These are phyloP conservation scores for Mastomys coucha DNA, from an alignment of 2,113 vertebrate species.

Conservation along the genomic window DNA sequence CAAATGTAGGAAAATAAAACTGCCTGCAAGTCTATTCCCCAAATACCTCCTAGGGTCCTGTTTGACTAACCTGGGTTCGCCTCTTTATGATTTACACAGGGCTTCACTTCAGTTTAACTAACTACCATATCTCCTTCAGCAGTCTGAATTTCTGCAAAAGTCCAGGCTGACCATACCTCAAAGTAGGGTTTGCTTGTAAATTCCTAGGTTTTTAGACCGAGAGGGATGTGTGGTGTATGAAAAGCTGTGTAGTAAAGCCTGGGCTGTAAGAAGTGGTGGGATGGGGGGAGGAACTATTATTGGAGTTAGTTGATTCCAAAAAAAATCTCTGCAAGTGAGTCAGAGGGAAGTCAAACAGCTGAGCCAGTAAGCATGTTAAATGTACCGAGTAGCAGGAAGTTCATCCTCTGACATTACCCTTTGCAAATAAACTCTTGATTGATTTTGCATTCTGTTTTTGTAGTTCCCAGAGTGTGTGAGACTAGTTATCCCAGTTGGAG, in stretches of 20 bases:
- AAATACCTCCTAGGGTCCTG: conserved; percentile 66
- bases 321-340: conserved; percentile 50
- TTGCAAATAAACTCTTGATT: conserved; percentile 77
- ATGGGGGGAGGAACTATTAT: neutral
- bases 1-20: conserved; percentile 73
- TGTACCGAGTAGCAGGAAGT: conserved; percentile 54
- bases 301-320: conserved; percentile 30
- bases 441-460: conserved; percentile 49
- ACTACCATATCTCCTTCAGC: conserved; percentile 73
- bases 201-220: conserved; percentile 54
- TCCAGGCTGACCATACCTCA: conserved; percentile 52
- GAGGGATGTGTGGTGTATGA: neutral
- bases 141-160: conserved; percentile 73
- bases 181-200: conserved; percentile 67
- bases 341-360: conserved; percentile 58
- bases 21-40: conserved; percentile 72
- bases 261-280: neutral
- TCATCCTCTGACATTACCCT: conserved; percentile 60
- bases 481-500: conserved; percentile 65
- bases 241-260: conserved; percentile 49
- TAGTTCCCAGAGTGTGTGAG: conserved; percentile 61
- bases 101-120: conserved; percentile 73
- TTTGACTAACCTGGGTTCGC: conserved; percentile 74
- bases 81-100: conserved; percentile 76
- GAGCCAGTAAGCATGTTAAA: conserved; percentile 45